These are phyloP conservation scores for Yponomeuta cagnagella DNA, from an alignment of 2,888 invertebrate genomes.

Conservation along the genomic window DNA sequence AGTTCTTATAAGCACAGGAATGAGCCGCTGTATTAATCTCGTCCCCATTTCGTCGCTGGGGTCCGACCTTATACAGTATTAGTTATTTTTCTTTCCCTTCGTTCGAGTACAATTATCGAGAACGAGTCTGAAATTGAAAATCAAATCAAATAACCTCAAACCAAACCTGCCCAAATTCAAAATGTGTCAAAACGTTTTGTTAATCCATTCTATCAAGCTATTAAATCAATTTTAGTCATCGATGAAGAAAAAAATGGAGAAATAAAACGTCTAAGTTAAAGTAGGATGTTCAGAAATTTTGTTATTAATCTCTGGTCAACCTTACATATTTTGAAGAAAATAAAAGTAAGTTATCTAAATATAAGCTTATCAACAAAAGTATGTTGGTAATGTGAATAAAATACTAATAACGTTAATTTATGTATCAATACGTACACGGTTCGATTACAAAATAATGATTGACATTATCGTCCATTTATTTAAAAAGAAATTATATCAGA, in stretches of 20 bases:
- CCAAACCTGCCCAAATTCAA: not conserved
- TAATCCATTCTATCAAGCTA: not conserved
- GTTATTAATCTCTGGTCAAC: not conserved
- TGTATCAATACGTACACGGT: no score
- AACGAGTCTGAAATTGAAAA: no score
- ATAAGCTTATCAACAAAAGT: no score
- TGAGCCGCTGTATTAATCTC: constrained; percentile 43
- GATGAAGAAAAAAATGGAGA: not conserved
- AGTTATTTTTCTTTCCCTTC: not conserved
- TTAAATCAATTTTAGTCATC: not conserved
- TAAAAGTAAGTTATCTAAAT: not conserved
- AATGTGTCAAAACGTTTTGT: not conserved
- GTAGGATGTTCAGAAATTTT: not conserved
- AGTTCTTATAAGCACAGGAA: constrained; percentile 37
- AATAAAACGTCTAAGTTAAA: not conserved
- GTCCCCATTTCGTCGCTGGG: constrained; percentile 39
- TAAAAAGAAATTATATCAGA: no score
- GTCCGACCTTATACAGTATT: constrained; percentile 8
- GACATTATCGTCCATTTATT: no score
- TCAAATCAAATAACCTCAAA: not conserved
- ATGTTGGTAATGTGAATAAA: no score
- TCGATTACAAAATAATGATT: no score
- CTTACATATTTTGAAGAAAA: not conserved
- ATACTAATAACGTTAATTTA: no score
- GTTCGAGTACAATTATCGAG: no score